phyloP scores from a whole-genome alignment of 2,797 vertebrate genomes.

The Psittacula echo region DNA sequence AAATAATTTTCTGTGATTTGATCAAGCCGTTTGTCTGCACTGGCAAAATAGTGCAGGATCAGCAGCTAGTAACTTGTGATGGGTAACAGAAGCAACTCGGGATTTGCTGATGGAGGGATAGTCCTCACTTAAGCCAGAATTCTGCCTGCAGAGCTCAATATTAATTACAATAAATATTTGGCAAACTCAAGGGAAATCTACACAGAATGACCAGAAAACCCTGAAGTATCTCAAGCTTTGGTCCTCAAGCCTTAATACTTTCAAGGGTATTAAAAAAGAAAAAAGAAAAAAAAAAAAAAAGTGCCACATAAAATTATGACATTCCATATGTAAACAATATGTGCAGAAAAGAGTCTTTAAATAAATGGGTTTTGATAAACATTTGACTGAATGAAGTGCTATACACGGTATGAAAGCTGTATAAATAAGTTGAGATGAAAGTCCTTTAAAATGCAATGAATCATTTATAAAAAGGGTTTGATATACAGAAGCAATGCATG shows the following conservation, averaged over 20 bases:
- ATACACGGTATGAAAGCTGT: slow-evolving; percentile 24
- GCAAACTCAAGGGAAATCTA: neutral
- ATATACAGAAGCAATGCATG: slow-evolving; percentile 41
- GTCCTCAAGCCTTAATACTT: neutral
- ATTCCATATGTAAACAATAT: slow-evolving; percentile 14
- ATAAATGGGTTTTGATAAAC: slow-evolving; percentile 56
- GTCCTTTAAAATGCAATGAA: slow-evolving; percentile 17
- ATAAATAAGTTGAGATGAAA: slow-evolving; percentile 64
- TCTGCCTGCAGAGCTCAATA: neutral
- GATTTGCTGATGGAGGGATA: neutral
- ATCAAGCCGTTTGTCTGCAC: neutral
- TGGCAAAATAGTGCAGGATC: neutral
- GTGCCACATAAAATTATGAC: neutral
- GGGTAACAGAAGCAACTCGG: neutral
- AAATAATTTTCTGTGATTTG: neutral
- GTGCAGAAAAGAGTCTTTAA: slow-evolving; percentile 31
- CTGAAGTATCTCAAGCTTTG: neutral
- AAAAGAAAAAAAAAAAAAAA: rapidly evolving
- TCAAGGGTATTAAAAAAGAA: neutral
- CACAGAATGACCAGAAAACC: neutral
- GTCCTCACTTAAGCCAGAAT: neutral
- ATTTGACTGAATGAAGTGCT: slow-evolving; percentile 43
- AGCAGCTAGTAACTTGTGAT: neutral
- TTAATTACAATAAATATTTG: neutral
- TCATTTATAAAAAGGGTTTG: slow-evolving; percentile 2